Percentiles rank a stretch among this genome's conserved stretches.
phyloP scores from a whole-genome alignment of 2,888 invertebrate species.

The Eupithecia dodoneata region DNA sequence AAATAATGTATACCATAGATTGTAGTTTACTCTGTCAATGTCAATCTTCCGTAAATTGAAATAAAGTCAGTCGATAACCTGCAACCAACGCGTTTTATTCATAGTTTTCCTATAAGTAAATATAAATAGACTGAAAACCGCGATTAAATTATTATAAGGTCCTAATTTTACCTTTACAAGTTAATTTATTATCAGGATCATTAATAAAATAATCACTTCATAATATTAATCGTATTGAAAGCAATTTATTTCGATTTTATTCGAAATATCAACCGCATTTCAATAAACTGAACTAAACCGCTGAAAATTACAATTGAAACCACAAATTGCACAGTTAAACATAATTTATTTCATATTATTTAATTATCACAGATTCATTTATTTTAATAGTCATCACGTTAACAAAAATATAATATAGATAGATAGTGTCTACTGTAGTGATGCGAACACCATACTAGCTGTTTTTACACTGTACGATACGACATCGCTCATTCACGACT shows the following conservation, averaged over 20 bases:
- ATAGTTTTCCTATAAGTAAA: too few relatives aligned
- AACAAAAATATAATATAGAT: constrained; percentile 82
- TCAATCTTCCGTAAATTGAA: too few relatives aligned
- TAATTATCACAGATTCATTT: constrained; percentile 84
- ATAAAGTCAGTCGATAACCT: too few relatives aligned
- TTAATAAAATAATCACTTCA: not conserved
- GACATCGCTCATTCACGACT: not conserved
- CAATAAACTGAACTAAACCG: constrained; percentile 3
- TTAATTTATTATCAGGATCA: not conserved
- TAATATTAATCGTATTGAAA: not conserved
- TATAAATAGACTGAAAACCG: too few relatives aligned
- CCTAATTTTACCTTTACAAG: not conserved
- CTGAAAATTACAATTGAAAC: constrained; percentile 48
- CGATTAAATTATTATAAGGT: too few relatives aligned
- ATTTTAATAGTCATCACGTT: constrained; percentile 83
- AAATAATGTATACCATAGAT: too few relatives aligned
- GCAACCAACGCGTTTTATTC: too few relatives aligned
- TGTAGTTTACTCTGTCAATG: too few relatives aligned
- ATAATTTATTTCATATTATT: constrained; percentile 84
- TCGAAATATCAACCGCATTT: constrained; percentile 18
- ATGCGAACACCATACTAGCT: constrained; percentile 54
- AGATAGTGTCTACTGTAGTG: constrained; percentile 68
- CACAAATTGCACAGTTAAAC: constrained; percentile 76
- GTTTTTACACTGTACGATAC: constrained; percentile 3
- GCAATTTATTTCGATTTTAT: not conserved